Base-by-base conservation (phyloP, 2,797 vertebrate species). In the Dryobates pubescens region DNA sequence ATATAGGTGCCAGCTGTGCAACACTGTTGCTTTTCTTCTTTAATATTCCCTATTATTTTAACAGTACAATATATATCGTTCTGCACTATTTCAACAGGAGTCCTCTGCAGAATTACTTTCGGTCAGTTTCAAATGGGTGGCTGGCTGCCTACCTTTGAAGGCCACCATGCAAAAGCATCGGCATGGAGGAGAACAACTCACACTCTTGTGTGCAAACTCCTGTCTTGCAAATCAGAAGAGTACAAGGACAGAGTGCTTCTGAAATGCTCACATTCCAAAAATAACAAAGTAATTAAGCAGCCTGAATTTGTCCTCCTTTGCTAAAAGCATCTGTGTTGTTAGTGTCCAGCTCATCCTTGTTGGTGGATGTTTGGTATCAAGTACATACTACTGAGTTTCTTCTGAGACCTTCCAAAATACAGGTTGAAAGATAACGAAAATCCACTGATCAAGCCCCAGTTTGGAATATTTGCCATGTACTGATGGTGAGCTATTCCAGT, bases 361-460 rank as follows among this genome's bases (percentile, higher is more conserved):
- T 12, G 45, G 18, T 61, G 13, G 56, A 19, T 19, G 32, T 22
- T 79, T 4, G 26, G 9, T 45, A n/a, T 16, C 36, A n/a, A 32
- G 14, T 32, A 36, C 1, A 0, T 22, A 47, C 29, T 32, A 62
- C 70, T 13, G 71, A 79, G 41, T 23, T 90, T 27, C 13, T 72
- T 59, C 34, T 30, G 15, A 80, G 11, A 10, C 70, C 67, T 82
- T 56, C 75, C 62, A 78, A 54, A 77, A 75, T 3, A 14, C 34
- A 15, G 18, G 30, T 74, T 85, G 85, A 82, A 73, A 77, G 57
- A 34, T 14, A 36, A 86, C 17, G 32, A 83, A 79, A 91, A 86
- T 8, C 9, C 59, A 63, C 58, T 7, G 47, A 81, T 82, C 61
- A 13, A 6, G 59, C 77, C 88, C 43, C 18, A 26, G 61, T 51